Conservation (phyloP, 2,888 invertebrate species). For the Nesidiocoris tenuis region DNA sequence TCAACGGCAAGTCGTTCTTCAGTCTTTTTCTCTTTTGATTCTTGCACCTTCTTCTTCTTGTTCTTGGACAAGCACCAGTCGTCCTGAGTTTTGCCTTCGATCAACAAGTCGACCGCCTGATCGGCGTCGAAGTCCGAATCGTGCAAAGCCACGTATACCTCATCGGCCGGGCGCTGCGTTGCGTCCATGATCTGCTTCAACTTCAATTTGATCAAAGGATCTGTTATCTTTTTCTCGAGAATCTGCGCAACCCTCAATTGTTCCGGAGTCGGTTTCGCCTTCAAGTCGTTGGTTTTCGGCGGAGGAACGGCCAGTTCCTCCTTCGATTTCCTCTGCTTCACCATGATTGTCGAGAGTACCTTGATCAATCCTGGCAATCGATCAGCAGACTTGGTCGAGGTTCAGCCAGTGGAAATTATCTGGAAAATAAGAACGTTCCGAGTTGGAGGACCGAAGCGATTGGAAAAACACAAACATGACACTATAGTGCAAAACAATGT, state of each 20-base stretch:
- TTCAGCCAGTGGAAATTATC: slow-evolving; percentile 2
- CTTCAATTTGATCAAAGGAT: slow-evolving; percentile 64
- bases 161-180: slow-evolving; percentile 85
- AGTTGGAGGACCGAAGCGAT: no score
- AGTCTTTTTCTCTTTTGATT: slow-evolving; percentile 25
- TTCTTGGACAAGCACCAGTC: slow-evolving; percentile 78
- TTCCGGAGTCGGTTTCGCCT: slow-evolving; percentile 70
- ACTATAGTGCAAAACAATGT: no score
- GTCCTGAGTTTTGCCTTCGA: slow-evolving; percentile 76
- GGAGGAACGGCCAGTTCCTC: slow-evolving; percentile 10
- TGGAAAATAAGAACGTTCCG: slow-evolving; percentile 1
- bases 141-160: slow-evolving; percentile 87
- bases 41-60: slow-evolving; percentile 75
- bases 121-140: slow-evolving; percentile 89
- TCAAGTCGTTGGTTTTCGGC: background rate
- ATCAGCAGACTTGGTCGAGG: background rate
- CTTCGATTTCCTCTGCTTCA: slow-evolving; percentile 31
- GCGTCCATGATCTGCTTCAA: slow-evolving; percentile 84
- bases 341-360: slow-evolving; percentile 1
- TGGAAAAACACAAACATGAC: no score
- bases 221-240: slow-evolving; percentile 66
- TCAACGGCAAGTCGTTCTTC: slow-evolving; percentile 7
- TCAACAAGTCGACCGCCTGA: slow-evolving; percentile 75
- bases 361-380: background rate
- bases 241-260: slow-evolving; percentile 82